Conservation (phyloP, 1,140 invertebrate genomes). For the Spodoptera litura region DNA sequence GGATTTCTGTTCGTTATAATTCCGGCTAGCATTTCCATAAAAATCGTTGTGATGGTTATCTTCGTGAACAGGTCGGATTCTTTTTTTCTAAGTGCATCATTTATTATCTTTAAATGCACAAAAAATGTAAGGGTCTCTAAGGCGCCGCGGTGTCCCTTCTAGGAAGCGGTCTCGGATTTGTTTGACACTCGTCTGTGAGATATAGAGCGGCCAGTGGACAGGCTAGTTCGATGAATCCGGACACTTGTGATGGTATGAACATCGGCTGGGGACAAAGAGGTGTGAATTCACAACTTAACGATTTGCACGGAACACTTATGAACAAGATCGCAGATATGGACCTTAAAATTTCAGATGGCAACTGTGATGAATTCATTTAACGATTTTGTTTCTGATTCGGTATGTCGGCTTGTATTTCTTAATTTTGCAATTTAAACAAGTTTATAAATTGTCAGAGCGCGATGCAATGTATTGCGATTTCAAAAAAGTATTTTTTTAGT, state of each 20-base stretch:
- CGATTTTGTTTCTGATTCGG: background rate
- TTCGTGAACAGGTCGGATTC: conserved; percentile 82
- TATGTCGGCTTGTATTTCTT: background rate
- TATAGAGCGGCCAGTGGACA: conserved; percentile 78
- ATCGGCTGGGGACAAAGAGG: conserved; percentile 65
- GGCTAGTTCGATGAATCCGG: conserved; percentile 69
- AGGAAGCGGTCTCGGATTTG: conserved; percentile 77
- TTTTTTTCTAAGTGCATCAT: conserved; percentile 82
- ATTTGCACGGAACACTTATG: conserved; percentile 49
- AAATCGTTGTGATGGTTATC: conserved; percentile 85
- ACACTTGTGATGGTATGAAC: conserved; percentile 54
- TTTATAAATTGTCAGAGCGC: too few relatives aligned
- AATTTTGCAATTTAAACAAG: background rate
- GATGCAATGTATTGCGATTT: too few relatives aligned
- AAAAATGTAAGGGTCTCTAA: conserved; percentile 78
- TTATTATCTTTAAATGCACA: conserved; percentile 84
- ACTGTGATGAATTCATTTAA: background rate
- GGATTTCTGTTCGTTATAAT: conserved; percentile 83
- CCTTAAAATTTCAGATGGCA: conserved; percentile 45
- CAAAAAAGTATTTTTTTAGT: too few relatives aligned
- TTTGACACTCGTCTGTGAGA: conserved; percentile 83
- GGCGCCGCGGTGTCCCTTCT: conserved; percentile 80
- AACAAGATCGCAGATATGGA: conserved; percentile 53
- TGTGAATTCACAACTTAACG: conserved; percentile 70
- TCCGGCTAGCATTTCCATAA: conserved; percentile 84